Percentiles rank a stretch among this genome's conserved stretches.
These are phyloP conservation scores for Operophtera brumata DNA, from an alignment of 2,888 invertebrate genomes.

Conservation along the genomic window DNA sequence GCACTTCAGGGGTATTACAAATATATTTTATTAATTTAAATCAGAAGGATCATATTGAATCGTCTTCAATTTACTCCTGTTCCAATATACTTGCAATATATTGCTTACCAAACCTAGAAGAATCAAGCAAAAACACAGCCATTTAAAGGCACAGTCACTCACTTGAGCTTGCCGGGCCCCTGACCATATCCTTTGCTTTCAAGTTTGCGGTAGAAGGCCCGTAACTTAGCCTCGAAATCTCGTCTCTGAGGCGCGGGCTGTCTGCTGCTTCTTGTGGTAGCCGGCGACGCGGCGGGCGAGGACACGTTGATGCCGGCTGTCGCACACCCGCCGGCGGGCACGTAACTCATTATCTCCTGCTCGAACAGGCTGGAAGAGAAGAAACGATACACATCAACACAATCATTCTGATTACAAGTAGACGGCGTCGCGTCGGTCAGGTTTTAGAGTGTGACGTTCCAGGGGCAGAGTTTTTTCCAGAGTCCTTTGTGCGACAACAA, in stretches of 20 bases:
- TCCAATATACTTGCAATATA: no score
- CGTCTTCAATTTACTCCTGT: no score
- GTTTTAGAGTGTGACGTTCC: background rate
- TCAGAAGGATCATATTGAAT: no score
- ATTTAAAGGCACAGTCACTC: conserved; percentile 56
- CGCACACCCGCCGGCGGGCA: conserved; percentile 83
- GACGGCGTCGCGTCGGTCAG: background rate
- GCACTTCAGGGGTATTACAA: no score
- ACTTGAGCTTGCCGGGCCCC: conserved; percentile 98
- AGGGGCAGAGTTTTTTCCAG: no score
- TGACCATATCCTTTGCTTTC: conserved; percentile 98
- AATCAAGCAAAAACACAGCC: no score
- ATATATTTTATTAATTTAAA: no score
- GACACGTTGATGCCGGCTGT: conserved; percentile 76
- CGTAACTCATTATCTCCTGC: conserved; percentile 99
- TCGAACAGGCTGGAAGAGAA: conserved; percentile 90
- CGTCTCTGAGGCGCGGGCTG: conserved; percentile 95
- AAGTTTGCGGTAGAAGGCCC: conserved; percentile 96
- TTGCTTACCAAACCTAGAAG: no score
- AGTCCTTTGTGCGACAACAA: no score
- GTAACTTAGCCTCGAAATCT: conserved; percentile 96
- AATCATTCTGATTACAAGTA: background rate
- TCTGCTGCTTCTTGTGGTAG: conserved; percentile 87
- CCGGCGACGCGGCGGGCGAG: conserved; percentile 90
- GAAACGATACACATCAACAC: background rate